Percentiles rank a stretch among this genome's conserved stretches.
Conservation (phyloP, 1,140 invertebrate genomes). For the Sycophaga agraensis region DNA sequence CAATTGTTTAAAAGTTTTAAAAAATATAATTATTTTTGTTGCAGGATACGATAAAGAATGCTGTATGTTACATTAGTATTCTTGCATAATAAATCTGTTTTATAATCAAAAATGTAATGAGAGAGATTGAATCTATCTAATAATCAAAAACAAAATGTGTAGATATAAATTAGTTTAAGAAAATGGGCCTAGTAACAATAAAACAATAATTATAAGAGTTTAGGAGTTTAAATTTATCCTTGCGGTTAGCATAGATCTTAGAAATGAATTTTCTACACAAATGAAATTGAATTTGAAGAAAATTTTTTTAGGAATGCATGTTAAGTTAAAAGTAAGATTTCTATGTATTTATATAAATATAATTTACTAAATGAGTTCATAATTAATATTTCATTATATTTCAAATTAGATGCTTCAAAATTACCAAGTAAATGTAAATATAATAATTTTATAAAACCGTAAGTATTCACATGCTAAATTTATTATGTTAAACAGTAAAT, state of each 20-base stretch:
- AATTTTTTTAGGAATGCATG: background rate
- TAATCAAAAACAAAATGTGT: background rate
- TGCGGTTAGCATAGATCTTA: background rate
- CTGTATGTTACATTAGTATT: background rate
- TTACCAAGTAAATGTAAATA: background rate
- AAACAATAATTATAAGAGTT: background rate
- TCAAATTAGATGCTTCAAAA: background rate
- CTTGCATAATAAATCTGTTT: background rate
- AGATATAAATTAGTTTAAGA: background rate
- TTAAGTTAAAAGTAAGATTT: too few relatives aligned
- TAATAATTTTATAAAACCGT: background rate
- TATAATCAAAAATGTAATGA: background rate
- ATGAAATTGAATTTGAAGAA: background rate
- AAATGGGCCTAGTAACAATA: background rate
- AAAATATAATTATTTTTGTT: conserved; percentile 6
- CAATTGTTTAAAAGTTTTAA: too few relatives aligned
- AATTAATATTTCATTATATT: background rate
- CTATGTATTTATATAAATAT: too few relatives aligned
- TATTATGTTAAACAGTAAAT: too few relatives aligned
- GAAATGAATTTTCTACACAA: background rate
- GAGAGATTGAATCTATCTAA: background rate
- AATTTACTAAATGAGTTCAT: background rate
- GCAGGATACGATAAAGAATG: background rate
- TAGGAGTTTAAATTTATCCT: background rate
- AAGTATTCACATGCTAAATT: too few relatives aligned